These are phyloP conservation scores for Mormyrus hasselquistii DNA, from an alignment of 2,797 vertebrate species.

Conservation along the genomic window DNA sequence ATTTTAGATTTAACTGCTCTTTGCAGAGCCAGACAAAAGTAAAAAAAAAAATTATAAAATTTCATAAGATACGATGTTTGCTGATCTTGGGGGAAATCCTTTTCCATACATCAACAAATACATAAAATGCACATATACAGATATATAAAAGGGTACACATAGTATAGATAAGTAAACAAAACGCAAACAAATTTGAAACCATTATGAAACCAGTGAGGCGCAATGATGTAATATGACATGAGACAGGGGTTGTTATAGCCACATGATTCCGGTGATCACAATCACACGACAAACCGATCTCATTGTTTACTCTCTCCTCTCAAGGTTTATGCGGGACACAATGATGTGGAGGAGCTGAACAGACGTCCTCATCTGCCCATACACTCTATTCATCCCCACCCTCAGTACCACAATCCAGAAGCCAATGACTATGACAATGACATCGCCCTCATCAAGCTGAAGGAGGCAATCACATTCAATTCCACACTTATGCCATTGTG, in stretches of 20 bases:
- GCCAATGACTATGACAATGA: slow-evolving; percentile 36
- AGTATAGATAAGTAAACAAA: background rate
- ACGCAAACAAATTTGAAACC: background rate
- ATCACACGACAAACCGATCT: background rate
- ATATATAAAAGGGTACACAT: background rate
- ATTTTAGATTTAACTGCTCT: background rate
- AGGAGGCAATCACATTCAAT: slow-evolving; percentile 38
- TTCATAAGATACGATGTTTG: background rate
- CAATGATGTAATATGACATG: background rate
- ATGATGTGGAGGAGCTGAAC: background rate
- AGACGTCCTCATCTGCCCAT: accelerated
- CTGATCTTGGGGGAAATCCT: background rate
- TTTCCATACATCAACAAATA: background rate
- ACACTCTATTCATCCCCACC: slow-evolving; percentile 45
- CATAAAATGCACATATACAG: background rate
- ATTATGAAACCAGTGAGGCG: background rate
- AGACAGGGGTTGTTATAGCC: background rate
- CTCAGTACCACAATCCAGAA: slow-evolving; percentile 39
- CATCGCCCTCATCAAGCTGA: slow-evolving; percentile 54
- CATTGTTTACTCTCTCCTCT: slow-evolving; percentile 12
- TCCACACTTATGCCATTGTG: slow-evolving; percentile 54
- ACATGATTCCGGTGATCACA: background rate
- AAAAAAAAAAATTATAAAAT: background rate
- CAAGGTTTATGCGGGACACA: slow-evolving; percentile 47
- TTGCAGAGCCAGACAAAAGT: background rate